Evolutionary conservation across 2,797 vertebrate genomes (phyloP).

Genomic region (Enteromius trimaculatus): DNA sequence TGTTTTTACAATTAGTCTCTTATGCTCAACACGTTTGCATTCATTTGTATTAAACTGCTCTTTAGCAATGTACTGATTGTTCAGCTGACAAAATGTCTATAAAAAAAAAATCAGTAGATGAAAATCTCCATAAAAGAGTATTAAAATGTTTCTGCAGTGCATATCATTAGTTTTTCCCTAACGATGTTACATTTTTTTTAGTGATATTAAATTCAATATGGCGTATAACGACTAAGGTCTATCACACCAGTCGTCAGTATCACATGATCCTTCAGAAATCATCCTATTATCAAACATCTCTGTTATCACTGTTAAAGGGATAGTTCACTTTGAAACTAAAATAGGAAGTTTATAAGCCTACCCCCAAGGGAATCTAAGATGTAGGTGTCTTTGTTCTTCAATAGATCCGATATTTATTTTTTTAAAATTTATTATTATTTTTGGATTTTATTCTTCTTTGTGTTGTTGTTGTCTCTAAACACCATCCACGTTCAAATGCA

Average conservation of each 20-base stretch:
- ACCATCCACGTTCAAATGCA: too few species aligned
- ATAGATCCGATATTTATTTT: too few species aligned
- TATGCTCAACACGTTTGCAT: not conserved
- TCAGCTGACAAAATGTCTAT: not conserved
- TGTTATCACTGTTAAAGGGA: too few species aligned
- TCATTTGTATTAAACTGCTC: not conserved
- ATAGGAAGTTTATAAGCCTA: too few species aligned
- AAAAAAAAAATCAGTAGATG: not conserved
- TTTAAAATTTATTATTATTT: too few species aligned
- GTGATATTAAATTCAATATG: not conserved
- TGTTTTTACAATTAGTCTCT: not conserved
- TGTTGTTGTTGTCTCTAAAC: too few species aligned
- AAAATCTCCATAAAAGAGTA: too few species aligned
- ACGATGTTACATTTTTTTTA: not conserved
- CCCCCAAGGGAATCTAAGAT: too few species aligned
- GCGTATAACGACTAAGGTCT: not conserved
- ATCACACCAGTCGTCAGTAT: not conserved
- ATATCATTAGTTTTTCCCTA: not conserved
- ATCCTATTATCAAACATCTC: not conserved
- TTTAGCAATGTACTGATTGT: not conserved
- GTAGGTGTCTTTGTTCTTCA: too few species aligned
- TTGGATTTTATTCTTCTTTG: too few species aligned
- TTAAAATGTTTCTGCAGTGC: too few species aligned
- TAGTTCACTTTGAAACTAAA: too few species aligned
- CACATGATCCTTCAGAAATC: not conserved